Conservation (phyloP, 1,140 invertebrate species). For the Bombus sibiricus region DNA sequence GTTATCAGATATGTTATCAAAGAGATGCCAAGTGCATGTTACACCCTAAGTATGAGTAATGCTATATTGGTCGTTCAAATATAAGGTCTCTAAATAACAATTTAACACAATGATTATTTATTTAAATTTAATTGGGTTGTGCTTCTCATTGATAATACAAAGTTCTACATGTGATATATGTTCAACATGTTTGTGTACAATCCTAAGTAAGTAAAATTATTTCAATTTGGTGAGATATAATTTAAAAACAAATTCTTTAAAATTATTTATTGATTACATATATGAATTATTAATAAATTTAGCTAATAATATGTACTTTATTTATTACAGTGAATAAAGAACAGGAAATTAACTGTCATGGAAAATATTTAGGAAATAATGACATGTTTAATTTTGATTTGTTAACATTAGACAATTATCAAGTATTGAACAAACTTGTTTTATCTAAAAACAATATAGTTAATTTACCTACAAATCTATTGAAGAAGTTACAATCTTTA, state of each 20-base stretch:
- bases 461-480: conserved; percentile 47
- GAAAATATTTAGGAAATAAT: conserved; percentile 46
- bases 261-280: neutral
- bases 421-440: conserved; percentile 54
- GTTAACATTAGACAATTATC: conserved; percentile 47
- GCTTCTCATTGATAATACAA: conserved; percentile 35
- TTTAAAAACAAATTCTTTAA: neutral
- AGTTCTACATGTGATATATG: conserved; percentile 58
- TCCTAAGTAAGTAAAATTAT: conserved; percentile 40
- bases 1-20: conserved; percentile 73
- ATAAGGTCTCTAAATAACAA: neutral
- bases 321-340: conserved; percentile 43
- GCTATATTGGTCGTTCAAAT: neutral
- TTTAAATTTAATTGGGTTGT: conserved; percentile 29
- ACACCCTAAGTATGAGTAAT: conserved; percentile 25
- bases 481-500: conserved; percentile 54
- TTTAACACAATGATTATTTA: conserved; percentile 30
- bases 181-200: conserved; percentile 53
- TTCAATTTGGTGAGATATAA: neutral
- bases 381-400: conserved; percentile 59
- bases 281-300: neutral
- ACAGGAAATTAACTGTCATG: conserved; percentile 58
- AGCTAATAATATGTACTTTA: conserved; percentile 18
- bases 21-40: conserved; percentile 6
- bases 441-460: conserved; percentile 66